Conservation (phyloP, 2,888 invertebrate genomes). For the Heteromyza rotundicornis region DNA sequence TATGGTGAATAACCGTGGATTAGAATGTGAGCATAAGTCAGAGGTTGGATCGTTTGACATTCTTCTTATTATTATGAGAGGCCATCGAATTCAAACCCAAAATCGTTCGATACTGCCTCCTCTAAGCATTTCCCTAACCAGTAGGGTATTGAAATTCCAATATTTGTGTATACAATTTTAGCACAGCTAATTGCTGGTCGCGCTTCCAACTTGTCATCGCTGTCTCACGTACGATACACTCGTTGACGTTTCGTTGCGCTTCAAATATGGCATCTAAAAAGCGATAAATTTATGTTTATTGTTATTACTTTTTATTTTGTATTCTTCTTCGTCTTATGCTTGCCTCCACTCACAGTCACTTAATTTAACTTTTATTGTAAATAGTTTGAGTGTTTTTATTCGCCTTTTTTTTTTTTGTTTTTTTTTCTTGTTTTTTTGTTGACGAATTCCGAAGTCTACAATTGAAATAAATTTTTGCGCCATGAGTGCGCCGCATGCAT, state of each 20-base stretch:
- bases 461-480: conserved; percentile 57
- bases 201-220: not conserved
- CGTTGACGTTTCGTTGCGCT: not conserved
- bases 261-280: not conserved
- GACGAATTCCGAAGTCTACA: conserved; percentile 52
- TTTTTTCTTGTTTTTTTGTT: not conserved
- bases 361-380: not conserved
- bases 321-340: not conserved
- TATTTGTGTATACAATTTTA: no score
- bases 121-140: no score
- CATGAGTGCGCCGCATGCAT: conserved; percentile 52
- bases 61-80: no score
- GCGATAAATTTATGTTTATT: conserved; percentile 12
- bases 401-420: not conserved
- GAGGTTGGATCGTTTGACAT: no score
- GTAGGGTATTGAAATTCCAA: no score
- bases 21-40: no score
- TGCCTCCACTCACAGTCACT: not conserved
- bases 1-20: no score
- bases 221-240: not conserved
- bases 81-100: no score
- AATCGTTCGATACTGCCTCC: no score
- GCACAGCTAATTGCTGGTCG: not conserved
- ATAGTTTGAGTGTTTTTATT: not conserved
- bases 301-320: conserved; percentile 7